A percentile compares a stretch with the other conserved stretches of the same genome.
Conservation (phyloP, 2,797 vertebrate genomes). For the Eutrigla gurnardus region DNA sequence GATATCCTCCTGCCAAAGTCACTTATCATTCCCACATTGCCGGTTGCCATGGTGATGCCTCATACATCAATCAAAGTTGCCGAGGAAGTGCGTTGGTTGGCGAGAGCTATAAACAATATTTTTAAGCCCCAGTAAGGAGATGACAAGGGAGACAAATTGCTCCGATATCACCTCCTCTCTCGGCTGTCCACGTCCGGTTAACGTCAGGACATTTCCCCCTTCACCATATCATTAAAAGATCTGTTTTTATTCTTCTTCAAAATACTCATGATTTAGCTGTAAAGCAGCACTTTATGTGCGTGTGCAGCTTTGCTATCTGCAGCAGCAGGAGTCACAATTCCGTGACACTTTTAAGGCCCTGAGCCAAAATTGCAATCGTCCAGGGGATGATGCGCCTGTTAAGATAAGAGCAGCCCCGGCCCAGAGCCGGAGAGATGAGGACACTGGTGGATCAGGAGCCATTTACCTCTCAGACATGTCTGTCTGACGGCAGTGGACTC, state of each 20-base stretch:
- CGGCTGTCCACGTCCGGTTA: constrained; percentile 14
- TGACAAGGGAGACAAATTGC: constrained; percentile 58
- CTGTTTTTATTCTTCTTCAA: neutral
- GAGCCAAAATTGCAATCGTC: constrained; percentile 45
- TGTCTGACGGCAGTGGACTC: constrained; percentile 29
- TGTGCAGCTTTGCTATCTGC: constrained; percentile 31
- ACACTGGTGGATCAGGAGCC: constrained; percentile 44
- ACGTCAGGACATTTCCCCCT: no score
- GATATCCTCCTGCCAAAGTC: constrained; percentile 63
- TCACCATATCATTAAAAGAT: neutral
- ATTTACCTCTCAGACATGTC: constrained; percentile 52
- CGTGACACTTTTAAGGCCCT: constrained; percentile 36
- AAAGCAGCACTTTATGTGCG: constrained; percentile 9
- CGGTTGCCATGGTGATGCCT: constrained; percentile 68
- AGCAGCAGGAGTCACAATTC: constrained; percentile 44
- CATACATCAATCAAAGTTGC: constrained; percentile 71
- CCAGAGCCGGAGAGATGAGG: constrained; percentile 47
- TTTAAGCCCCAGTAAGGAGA: constrained; percentile 54
- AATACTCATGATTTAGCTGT: constrained; percentile 39
- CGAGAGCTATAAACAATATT: constrained; percentile 65
- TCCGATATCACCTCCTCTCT: constrained; percentile 19
- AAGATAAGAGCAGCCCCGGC: constrained; percentile 58
- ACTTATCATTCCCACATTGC: constrained; percentile 45
- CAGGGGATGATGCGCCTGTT: constrained; percentile 54
- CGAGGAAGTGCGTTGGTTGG: constrained; percentile 55